Conservation (phyloP, 1,140 invertebrate species). For the Drosophila bocki region DNA sequence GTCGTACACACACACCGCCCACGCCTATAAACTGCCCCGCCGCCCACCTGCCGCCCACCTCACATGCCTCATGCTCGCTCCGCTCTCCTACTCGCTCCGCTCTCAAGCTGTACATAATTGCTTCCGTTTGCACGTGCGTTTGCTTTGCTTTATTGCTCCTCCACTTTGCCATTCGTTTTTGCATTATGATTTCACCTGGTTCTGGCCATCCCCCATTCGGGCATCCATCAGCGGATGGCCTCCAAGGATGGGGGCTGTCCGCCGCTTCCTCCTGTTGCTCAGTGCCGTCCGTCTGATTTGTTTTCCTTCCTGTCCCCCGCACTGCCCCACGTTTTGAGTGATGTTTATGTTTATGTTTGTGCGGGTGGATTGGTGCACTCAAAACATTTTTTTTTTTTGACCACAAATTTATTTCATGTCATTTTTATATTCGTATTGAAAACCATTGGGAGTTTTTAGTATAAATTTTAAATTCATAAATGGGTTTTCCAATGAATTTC, state of each 20-base stretch:
- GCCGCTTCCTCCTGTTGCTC: conserved; percentile 74
- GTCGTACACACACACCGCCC: conserved; percentile 11
- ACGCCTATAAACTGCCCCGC: background rate
- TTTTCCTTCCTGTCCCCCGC: conserved; percentile 42
- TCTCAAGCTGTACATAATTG: conserved; percentile 77
- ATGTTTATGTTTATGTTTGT: conserved; percentile 60
- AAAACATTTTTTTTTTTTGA: background rate
- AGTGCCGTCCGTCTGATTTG: conserved; percentile 76
- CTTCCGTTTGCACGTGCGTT: conserved; percentile 81
- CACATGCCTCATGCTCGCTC: conserved; percentile 8
- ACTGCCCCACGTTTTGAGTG: conserved; percentile 57
- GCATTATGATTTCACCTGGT: conserved; percentile 66
- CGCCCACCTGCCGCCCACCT: conserved; percentile 8
- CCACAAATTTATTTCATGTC: too few species aligned
- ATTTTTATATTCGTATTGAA: too few species aligned
- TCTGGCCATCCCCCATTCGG: conserved; percentile 21
- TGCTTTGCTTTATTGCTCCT: conserved; percentile 58
- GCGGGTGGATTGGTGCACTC: conserved; percentile 19
- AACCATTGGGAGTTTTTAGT: too few species aligned
- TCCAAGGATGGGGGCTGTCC: conserved; percentile 35
- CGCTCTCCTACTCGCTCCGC: conserved; percentile 11
- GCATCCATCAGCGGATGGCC: conserved; percentile 35
- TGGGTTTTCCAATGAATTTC: background rate
- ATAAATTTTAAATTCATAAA: too few species aligned
- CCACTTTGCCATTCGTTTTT: conserved; percentile 49